Conservation (phyloP, 2,888 invertebrate species). For the Pachydiplax longipennis region DNA sequence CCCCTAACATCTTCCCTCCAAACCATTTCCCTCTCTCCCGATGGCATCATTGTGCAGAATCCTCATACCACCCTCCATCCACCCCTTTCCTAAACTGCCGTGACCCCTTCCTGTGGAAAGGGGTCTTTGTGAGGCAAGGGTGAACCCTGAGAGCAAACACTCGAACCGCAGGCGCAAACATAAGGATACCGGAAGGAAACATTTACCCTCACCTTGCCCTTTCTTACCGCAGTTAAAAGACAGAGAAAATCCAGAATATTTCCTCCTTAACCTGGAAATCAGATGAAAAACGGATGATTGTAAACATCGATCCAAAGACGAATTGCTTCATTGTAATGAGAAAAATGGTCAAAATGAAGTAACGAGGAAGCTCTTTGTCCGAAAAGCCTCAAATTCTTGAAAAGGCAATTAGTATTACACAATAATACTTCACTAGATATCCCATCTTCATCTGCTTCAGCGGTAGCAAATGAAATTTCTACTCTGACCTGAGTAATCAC, state of each 20-base stretch:
- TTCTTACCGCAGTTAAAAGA: neutral
- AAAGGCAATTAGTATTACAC: no score
- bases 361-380: no score
- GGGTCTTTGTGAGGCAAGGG: neutral
- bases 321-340: no score
- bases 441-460: no score
- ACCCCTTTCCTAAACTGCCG: neutral
- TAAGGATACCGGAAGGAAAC: neutral
- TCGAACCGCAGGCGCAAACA: neutral
- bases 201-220: neutral
- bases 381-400: no score
- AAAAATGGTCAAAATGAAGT: no score
- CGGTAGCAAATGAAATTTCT: no score
- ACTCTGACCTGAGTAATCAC: no score
- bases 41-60: neutral
- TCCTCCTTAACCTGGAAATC: no score
- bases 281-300: no score
- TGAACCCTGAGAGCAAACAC: neutral
- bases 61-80: neutral
- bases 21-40: neutral
- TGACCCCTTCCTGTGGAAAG: neutral
- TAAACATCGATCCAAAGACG: no score
- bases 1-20: neutral
- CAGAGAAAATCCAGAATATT: neutral
- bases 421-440: no score